Percentiles rank a stretch among this genome's conserved stretches.
These are phyloP conservation scores for Philaenus spumarius DNA, from an alignment of 1,140 invertebrate genomes.

Conservation along the genomic window DNA sequence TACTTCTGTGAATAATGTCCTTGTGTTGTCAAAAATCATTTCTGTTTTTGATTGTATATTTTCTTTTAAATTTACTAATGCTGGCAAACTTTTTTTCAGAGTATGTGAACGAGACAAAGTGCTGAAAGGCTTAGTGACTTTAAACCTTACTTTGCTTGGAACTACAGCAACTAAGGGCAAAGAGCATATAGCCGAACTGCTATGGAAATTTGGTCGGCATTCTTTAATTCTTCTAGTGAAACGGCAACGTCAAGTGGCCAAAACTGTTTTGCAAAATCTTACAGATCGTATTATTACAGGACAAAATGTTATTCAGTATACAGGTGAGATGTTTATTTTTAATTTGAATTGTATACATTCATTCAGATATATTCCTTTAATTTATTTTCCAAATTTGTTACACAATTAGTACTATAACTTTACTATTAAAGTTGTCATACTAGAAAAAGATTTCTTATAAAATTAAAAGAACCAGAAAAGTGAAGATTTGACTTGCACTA, in stretches of 20 bases:
- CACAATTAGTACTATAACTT: too few species aligned
- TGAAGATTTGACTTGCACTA: too few species aligned
- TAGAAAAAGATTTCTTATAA: too few species aligned
- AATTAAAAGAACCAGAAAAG: too few species aligned
- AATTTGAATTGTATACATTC: too few species aligned
- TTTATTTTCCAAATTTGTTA: too few species aligned
- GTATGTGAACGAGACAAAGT: conserved; percentile 46
- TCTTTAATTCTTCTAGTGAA: conserved; percentile 46
- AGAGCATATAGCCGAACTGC: conserved; percentile 34
- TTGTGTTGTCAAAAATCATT: too few species aligned
- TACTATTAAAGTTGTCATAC: too few species aligned
- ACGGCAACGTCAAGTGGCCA: conserved; percentile 41
- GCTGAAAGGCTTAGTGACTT: conserved; percentile 45
- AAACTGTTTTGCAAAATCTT: conserved; percentile 42
- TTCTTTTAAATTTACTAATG: not conserved
- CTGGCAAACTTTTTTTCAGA: conserved; percentile 40
- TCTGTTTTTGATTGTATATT: not conserved
- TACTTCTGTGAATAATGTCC: conserved; percentile 20
- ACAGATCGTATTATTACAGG: conserved; percentile 42
- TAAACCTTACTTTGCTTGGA: conserved; percentile 46
- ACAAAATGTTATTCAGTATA: conserved; percentile 42
- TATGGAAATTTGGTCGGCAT: conserved; percentile 42
- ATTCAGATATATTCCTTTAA: too few species aligned
- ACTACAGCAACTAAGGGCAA: conserved; percentile 35
- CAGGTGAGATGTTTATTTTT: too few species aligned